A percentile compares a stretch with the other conserved stretches of the same genome.
These are phyloP conservation scores for Cecropterus lyciades DNA, from an alignment of 1,140 invertebrate species.

Conservation along the genomic window DNA sequence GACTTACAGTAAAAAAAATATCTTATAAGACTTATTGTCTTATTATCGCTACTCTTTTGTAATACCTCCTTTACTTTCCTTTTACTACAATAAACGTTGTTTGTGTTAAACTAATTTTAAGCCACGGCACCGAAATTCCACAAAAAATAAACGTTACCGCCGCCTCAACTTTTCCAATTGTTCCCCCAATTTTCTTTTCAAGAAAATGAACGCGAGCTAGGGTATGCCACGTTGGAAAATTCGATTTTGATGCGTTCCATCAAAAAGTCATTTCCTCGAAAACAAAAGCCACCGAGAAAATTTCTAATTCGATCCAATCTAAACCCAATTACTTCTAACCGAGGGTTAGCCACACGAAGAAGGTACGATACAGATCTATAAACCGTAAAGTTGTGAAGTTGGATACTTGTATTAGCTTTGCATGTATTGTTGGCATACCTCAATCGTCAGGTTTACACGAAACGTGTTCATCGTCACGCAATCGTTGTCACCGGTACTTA, in stretches of 20 bases:
- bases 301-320: slow-evolving; percentile 79
- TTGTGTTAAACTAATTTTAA: neutral
- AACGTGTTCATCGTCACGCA: slow-evolving; percentile 40
- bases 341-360: slow-evolving; percentile 56
- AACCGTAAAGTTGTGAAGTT: slow-evolving; percentile 30
- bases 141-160: slow-evolving; percentile 21
- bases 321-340: slow-evolving; percentile 77
- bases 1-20: no score
- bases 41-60: no score
- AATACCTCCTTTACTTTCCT: no score
- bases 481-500: slow-evolving; percentile 24
- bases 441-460: slow-evolving; percentile 39
- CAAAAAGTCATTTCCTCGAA: slow-evolving; percentile 73
- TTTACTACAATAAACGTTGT: no score
- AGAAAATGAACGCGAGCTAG: slow-evolving; percentile 37
- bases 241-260: slow-evolving; percentile 73
- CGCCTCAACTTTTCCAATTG: slow-evolving; percentile 41
- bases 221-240: slow-evolving; percentile 51
- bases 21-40: no score
- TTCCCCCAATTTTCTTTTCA: slow-evolving; percentile 31
- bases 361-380: slow-evolving; percentile 45
- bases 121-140: neutral
- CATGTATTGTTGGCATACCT: slow-evolving; percentile 25
- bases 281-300: slow-evolving; percentile 74
- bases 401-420: neutral